These are phyloP conservation scores for Phalacrocorax carbo DNA, from an alignment of 2,113 vertebrate species.

Conservation along the genomic window DNA sequence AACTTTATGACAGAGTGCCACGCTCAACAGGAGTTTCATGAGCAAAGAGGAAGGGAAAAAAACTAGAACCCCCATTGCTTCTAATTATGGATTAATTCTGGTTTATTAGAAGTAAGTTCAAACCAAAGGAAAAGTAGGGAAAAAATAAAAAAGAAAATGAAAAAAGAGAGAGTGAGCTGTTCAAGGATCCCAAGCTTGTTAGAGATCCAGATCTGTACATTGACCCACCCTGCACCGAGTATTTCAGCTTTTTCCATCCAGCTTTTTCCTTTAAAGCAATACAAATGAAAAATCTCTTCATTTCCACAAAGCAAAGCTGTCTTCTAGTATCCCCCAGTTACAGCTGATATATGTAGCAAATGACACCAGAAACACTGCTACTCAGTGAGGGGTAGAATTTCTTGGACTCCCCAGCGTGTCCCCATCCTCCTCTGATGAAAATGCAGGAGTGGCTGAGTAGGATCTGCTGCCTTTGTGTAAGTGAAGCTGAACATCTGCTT, in stretches of 20 bases:
- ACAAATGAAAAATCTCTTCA: conserved; percentile 17
- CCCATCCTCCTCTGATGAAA: neutral
- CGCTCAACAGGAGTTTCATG: neutral
- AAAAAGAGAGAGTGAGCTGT: neutral
- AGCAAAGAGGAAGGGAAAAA: neutral
- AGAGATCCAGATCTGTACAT: neutral
- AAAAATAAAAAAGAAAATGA: no score
- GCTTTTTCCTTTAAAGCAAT: neutral
- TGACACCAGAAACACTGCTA: conserved; percentile 2
- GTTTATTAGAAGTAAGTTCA: neutral
- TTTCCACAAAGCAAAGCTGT: neutral
- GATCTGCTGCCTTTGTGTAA: conserved; percentile 13
- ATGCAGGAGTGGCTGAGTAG: neutral
- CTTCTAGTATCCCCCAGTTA: neutral
- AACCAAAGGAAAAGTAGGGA: neutral
- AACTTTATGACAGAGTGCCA: neutral
- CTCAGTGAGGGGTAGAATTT: neutral
- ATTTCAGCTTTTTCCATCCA: neutral
- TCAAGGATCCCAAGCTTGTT: neutral
- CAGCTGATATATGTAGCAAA: neutral
- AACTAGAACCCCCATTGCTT: neutral
- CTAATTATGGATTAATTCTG: neutral
- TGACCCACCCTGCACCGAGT: neutral
- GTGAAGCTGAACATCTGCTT: neutral
- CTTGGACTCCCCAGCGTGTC: neutral